These are phyloP conservation scores for Drosophila pseudotakahashii DNA, from an alignment of 2,888 invertebrate genomes.

Conservation along the genomic window DNA sequence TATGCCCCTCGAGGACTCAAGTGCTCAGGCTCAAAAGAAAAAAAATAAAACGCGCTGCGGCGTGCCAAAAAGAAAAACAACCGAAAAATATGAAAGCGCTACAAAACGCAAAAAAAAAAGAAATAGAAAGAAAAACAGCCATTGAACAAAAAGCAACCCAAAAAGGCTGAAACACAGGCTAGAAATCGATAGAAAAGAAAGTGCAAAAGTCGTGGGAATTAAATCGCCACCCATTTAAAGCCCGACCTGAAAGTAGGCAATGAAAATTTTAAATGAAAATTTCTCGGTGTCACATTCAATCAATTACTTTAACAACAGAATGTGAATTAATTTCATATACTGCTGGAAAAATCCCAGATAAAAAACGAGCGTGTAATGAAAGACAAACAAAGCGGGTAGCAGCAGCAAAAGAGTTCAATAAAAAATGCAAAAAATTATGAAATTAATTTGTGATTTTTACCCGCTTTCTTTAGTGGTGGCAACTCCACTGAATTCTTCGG, in stretches of 20 bases:
- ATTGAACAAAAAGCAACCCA: conserved; percentile 32
- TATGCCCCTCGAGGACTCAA: conserved; percentile 61
- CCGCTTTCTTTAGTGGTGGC: conserved; percentile 7
- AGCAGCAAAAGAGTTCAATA: conserved; percentile 2
- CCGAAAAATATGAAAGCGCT: conserved; percentile 40
- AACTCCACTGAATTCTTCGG: conserved; percentile 18
- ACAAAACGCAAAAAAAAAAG: conserved; percentile 9
- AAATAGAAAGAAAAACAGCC: conserved; percentile 24
- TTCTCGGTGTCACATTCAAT: conserved; percentile 32
- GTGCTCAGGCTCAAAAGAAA: conserved; percentile 68
- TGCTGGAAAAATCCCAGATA: conserved; percentile 1
- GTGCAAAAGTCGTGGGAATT: conserved; percentile 7
- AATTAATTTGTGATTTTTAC: conserved; percentile 37
- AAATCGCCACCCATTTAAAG: conserved; percentile 8
- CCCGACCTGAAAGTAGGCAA: conserved; percentile 61
- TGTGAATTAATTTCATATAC: conserved; percentile 11
- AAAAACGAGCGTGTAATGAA: conserved; percentile 32
- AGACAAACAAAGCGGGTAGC: conserved; percentile 26
- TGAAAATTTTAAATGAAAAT: conserved; percentile 15
- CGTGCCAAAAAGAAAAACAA: conserved; percentile 44
- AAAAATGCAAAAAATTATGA: conserved; percentile 30
- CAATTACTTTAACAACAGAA: conserved; percentile 21
- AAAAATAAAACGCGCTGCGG: conserved; percentile 69
- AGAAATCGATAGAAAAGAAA: conserved; percentile 59
- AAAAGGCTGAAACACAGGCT: conserved; percentile 27